A percentile compares a stretch with the other conserved stretches of the same genome.
Conservation (phyloP, 2,888 invertebrate genomes). For the Vesta saturnalis region DNA sequence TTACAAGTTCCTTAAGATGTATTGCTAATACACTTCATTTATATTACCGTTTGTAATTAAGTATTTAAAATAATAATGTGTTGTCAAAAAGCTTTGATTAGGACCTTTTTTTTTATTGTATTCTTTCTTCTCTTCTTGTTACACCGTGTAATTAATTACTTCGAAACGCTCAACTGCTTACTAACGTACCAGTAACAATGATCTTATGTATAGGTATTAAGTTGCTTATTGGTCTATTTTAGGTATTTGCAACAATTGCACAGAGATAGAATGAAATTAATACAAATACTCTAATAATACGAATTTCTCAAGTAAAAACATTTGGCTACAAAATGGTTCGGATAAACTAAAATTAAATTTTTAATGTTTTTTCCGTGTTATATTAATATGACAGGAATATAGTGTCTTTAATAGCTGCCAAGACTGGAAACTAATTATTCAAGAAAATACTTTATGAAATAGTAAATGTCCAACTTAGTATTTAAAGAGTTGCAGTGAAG, state of each 20-base stretch:
- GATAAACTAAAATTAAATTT: constrained; percentile 21
- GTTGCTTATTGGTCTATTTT: no score
- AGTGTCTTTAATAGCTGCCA: constrained; percentile 27
- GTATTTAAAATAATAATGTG: constrained; percentile 9
- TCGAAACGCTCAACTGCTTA: not conserved
- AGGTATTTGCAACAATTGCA: no score
- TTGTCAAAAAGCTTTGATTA: not conserved
- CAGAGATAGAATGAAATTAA: not conserved
- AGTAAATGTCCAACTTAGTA: constrained; percentile 15
- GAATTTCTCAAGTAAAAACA: constrained; percentile 21
- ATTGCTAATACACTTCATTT: constrained; percentile 11
- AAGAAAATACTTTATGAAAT: constrained; percentile 18
- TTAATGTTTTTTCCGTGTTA: constrained; percentile 26
- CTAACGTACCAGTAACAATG: no score
- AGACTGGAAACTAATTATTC: constrained; percentile 26
- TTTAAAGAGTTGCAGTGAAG: constrained; percentile 13
- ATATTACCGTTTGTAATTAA: constrained; percentile 6
- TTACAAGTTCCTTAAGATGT: constrained; percentile 3
- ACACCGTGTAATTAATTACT: not conserved
- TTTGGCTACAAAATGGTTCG: constrained; percentile 22
- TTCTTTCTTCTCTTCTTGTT: not conserved
- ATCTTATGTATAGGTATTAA: no score
- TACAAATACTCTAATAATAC: not conserved
- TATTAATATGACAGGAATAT: constrained; percentile 28
- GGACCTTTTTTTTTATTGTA: not conserved